Base-by-base conservation (phyloP, 2,797 vertebrate species). In the Sternotherus odoratus region DNA sequence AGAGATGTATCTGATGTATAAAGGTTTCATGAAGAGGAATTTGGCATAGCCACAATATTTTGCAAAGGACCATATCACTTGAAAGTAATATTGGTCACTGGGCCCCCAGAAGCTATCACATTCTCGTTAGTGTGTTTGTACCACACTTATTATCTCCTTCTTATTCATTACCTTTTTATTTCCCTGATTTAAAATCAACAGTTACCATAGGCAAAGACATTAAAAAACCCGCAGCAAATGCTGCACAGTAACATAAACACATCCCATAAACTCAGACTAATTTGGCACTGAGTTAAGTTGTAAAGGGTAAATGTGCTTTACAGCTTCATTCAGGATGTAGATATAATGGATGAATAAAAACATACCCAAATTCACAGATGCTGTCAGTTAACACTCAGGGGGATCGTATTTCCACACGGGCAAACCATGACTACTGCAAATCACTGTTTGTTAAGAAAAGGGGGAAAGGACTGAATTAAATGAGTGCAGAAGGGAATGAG, bases 281-380 rank as follows among this genome's bases (percentile, higher is more conserved):
- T 94, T 92, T 96, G 88, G 89, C 92, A 81, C 49, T 4, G 21
- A 72, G 94, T 90, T 78, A 83, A 75, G 92, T 80, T 74, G n/a
- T 53, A 50, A 83, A 85, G 57, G 82, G 43, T 93, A 83, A 96
- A 92, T 75, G 82, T 53, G 30, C 90, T 96, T 94, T 90, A 94
- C 30, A 50, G 93, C 49, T 74, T 4, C 57, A 8, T 79, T 90
- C 92, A 94, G 93, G 92, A 88, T 84, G 86, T 60, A 89, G 92
- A 93, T 80, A 86, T 88, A 94, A 90, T 63, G 81, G 87, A 82
- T 80, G 85, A 90, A 85, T 83, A 91, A 91, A 95, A 94, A 89
- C 88, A 77, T 82, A 48, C 16, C 43, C 39, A 72, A 39, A 66
- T 89, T 6, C 39, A 51, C 46, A 94, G 95, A 77, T 86, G 88